Evolutionary conservation across 2,888 invertebrate species (phyloP).

Genomic region (Leptopilina drosophilae): DNA sequence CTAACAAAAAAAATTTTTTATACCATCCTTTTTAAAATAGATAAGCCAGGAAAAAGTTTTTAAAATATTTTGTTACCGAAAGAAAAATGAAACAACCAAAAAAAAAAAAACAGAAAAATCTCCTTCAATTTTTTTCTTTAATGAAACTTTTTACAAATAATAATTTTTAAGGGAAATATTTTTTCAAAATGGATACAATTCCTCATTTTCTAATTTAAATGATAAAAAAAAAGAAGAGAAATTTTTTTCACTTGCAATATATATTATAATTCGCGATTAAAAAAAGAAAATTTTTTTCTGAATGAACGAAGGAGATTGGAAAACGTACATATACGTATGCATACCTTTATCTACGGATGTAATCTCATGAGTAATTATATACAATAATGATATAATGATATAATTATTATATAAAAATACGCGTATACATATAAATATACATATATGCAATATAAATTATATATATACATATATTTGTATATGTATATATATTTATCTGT

Average conservation of each 20-base stretch:
- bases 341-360: slow-evolving; percentile 47
- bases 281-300: neutral
- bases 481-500: slow-evolving; percentile 42
- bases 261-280: neutral
- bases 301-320: slow-evolving; percentile 31
- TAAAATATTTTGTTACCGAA: slow-evolving; percentile 15
- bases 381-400: slow-evolving; percentile 51
- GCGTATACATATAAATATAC: slow-evolving; percentile 43
- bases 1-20: slow-evolving; percentile 12
- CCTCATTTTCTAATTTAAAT: too few relatives aligned
- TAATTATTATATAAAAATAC: slow-evolving; percentile 36
- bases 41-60: slow-evolving; percentile 10
- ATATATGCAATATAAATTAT: slow-evolving; percentile 21
- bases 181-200: neutral
- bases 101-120: neutral
- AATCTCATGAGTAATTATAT: slow-evolving; percentile 43
- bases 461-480: slow-evolving; percentile 30
- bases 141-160: neutral
- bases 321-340: slow-evolving; percentile 50
- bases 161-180: slow-evolving; percentile 10
- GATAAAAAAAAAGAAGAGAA: too few relatives aligned
- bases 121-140: neutral
- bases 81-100: too few relatives aligned
- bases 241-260: neutral
- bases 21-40: slow-evolving; percentile 15